Evolutionary conservation across 2,113 vertebrate genomes (phyloP), one percentile per base, ranked within the genome.

Genomic region (Pan paniscus): DNA sequence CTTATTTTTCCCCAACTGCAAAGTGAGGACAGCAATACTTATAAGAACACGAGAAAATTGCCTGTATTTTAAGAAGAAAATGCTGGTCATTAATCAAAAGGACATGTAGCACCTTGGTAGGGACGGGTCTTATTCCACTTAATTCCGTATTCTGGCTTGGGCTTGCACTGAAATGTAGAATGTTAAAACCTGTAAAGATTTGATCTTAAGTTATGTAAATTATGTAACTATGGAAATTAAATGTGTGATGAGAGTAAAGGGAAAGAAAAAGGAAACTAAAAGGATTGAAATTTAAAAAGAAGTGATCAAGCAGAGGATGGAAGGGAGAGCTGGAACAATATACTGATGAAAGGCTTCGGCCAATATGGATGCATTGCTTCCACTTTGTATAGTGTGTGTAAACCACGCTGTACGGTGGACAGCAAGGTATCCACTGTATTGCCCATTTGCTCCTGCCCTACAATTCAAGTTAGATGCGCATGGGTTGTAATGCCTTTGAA

Each of bases 121-220:
- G 38, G 17, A 67, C 0, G 6, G 52, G 40, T 14, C 46, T 73
- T 25, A 55, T 10, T 32, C n/a, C 76, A 35, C 52, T 27, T 25
- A 52, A n/a, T 25, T 76, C 61, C 22, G 43, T 75, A 83, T 93
- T 95, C 95, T 84, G 91, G 25, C 83, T 76, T 88, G n/a, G 25
- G 11, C 64, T 88, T 14, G 13, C 72, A 79, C 23, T 3, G 32
- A 86, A 86, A 72, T 35, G 13, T 25, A 89, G 59, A 68, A 72
- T 82, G 59, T 76, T 70, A 85, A 92, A 64, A 86, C 86, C 16
- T 25, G 68, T 61, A 73, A 89, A 61, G 67, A 87, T 11, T 68
- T 89, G 30, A 59, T 61, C 96, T 92, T 84, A 38, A 81, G 86
- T 86, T 89, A 89, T 61, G 64, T 40, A 86, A 93, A 61, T 67